phyloP scores from a whole-genome alignment of 2,113 vertebrate species.

The Prunella fulvescens region DNA sequence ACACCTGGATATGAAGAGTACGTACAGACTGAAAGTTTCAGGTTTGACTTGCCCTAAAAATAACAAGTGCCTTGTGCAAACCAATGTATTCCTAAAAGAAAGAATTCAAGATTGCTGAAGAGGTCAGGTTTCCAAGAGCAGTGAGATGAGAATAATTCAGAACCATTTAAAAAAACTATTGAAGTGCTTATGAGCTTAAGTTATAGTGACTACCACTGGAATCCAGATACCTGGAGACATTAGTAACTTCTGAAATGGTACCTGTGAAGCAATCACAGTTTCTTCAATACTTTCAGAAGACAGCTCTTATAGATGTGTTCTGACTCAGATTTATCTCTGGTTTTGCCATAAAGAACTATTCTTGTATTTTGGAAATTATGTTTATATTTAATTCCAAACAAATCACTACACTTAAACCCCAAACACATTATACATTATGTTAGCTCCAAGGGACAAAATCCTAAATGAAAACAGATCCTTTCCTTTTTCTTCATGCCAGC shows the following conservation, averaged over 20 bases:
- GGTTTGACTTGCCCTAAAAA: neutral
- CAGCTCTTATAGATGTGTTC: neutral
- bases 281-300: neutral
- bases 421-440: conserved; percentile 24
- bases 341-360: neutral
- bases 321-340: neutral
- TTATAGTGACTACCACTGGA: neutral
- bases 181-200: neutral
- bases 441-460: conserved; percentile 36
- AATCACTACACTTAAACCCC: neutral
- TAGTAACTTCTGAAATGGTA: neutral
- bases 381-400: conserved; percentile 36
- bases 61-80: neutral
- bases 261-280: neutral
- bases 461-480: conserved; percentile 65
- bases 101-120: neutral
- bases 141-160: neutral
- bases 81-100: neutral
- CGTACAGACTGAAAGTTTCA: neutral
- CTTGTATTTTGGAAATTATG: neutral
- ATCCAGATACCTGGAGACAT: neutral
- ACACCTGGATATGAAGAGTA: neutral
- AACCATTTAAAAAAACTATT: neutral
- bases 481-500: conserved; percentile 39
- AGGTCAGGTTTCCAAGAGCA: neutral